These are phyloP conservation scores for Rhynchophorus ferrugineus DNA, from an alignment of 1,140 invertebrate species.

Conservation along the genomic window DNA sequence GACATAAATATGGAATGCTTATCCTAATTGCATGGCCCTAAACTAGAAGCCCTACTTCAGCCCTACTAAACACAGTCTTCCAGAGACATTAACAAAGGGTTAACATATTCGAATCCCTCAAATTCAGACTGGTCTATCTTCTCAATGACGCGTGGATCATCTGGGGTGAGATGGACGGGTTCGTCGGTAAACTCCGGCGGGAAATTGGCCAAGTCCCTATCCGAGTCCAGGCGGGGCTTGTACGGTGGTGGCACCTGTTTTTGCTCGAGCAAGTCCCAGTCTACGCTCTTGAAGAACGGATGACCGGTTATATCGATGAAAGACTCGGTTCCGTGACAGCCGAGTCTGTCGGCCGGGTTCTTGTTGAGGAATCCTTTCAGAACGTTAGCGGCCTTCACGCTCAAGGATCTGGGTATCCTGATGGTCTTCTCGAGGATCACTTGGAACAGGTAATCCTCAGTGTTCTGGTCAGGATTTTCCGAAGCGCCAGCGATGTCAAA, in stretches of 20 bases:
- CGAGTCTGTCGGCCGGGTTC: slow-evolving; percentile 88
- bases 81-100: slow-evolving; percentile 95
- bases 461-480: slow-evolving; percentile 97
- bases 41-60: no score
- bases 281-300: slow-evolving; percentile 96
- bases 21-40: no score
- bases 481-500: slow-evolving; percentile 94
- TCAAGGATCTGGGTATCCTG: slow-evolving; percentile 89
- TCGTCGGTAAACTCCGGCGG: slow-evolving; percentile 99
- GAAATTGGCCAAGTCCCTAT: slow-evolving; percentile 95
- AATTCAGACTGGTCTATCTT: slow-evolving; percentile 99
- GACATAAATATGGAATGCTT: no score
- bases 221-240: slow-evolving; percentile 84
- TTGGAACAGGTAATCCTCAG: slow-evolving; percentile 98
- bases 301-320: slow-evolving; percentile 91
- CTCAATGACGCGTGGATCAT: slow-evolving; percentile 91
- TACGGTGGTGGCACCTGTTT: slow-evolving; percentile 96
- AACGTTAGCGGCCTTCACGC: slow-evolving; percentile 93
- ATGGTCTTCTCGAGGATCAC: slow-evolving; percentile 98
- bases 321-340: slow-evolving; percentile 82
- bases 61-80: slow-evolving; percentile 98
- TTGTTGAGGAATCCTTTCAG: slow-evolving; percentile 99
- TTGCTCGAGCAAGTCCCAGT: slow-evolving; percentile 95
- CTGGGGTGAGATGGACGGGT: slow-evolving; percentile 92
- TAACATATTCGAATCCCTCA: slow-evolving; percentile 99